Percentiles rank a stretch among this genome's conserved stretches.
These are phyloP conservation scores for Anolis apletophallus DNA, from an alignment of 2,797 vertebrate genomes.

Conservation along the genomic window DNA sequence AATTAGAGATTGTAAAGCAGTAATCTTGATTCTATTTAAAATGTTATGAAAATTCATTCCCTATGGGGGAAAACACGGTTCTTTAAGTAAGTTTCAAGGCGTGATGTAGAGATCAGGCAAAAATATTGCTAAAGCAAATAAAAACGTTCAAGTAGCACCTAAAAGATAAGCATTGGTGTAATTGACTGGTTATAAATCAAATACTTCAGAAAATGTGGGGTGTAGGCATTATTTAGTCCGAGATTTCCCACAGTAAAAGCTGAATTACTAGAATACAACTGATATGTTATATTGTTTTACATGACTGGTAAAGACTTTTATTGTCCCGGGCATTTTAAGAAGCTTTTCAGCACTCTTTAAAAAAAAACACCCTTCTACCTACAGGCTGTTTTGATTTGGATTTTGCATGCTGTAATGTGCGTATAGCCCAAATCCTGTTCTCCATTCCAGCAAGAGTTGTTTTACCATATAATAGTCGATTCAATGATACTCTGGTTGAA, in stretches of 20 bases:
- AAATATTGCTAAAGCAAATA: background rate
- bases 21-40: constrained; percentile 30
- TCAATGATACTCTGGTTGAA: background rate
- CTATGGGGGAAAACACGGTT: background rate
- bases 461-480: too few relatives aligned
- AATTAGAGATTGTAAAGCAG: constrained; percentile 16
- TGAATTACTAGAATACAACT: background rate
- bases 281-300: background rate
- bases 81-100: background rate
- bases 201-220: background rate
- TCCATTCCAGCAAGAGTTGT: too few relatives aligned
- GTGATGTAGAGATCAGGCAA: background rate
- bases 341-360: too few relatives aligned
- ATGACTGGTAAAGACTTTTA: too few relatives aligned
- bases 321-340: too few relatives aligned
- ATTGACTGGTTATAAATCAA: background rate
- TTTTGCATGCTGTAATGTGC: too few relatives aligned
- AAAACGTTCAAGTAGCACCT: background rate
- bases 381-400: too few relatives aligned
- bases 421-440: too few relatives aligned
- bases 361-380: too few relatives aligned
- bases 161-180: background rate
- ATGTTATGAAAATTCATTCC: background rate
- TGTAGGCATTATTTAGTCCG: background rate
- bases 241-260: background rate